phyloP scores from a whole-genome alignment of 2,797 vertebrate genomes.

The Tinamus major region DNA sequence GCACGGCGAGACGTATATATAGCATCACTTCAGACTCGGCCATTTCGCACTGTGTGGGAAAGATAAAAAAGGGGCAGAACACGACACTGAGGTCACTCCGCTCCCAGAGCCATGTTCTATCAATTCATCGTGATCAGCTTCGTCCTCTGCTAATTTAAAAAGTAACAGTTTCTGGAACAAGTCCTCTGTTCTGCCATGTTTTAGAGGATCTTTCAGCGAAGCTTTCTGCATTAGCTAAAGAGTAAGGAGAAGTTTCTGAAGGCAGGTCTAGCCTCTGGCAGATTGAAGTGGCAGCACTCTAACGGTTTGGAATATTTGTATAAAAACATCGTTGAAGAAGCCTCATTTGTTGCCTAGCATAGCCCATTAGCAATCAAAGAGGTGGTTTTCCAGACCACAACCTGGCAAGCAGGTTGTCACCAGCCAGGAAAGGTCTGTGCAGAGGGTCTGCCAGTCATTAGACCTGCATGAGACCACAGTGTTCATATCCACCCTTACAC shows the following conservation, averaged over 20 bases:
- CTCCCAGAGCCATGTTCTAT: slow-evolving; percentile 69
- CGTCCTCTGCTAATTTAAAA: slow-evolving; percentile 40
- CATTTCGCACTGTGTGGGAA: slow-evolving; percentile 66
- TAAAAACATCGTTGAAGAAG: not conserved
- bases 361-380: not conserved
- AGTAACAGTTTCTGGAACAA: not conserved
- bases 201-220: not conserved
- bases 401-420: not conserved
- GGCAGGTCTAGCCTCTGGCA: not conserved
- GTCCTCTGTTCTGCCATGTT: not conserved
- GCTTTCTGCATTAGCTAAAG: not conserved
- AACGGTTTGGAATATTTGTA: slow-evolving; percentile 11
- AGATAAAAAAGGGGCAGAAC: slow-evolving; percentile 70
- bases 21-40: not conserved
- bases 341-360: slow-evolving; percentile 12
- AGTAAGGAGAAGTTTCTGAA: not conserved
- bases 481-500: not conserved
- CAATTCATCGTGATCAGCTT: slow-evolving; percentile 30
- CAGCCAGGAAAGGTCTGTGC: not conserved
- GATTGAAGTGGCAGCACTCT: not conserved
- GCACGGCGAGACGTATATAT: slow-evolving; percentile 34
- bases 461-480: fast-evolving
- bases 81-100: slow-evolving; percentile 71
- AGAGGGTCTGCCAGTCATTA: not conserved
- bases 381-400: not conserved